A percentile compares a stretch with the other conserved stretches of the same genome.
Conservation (phyloP, 2,113 vertebrate species). For the Pogona vitticeps region DNA sequence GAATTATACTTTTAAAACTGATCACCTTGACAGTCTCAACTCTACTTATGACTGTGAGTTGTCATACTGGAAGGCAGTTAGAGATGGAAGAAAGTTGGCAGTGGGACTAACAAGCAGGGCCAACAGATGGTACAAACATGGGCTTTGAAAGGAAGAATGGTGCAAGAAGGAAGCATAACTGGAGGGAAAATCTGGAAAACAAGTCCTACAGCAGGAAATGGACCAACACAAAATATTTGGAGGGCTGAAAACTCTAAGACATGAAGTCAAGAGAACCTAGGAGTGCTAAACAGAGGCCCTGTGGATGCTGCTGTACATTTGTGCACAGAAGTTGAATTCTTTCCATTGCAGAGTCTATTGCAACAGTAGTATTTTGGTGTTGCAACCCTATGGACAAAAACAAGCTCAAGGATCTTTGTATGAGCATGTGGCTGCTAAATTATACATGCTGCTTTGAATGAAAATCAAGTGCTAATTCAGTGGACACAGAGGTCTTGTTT, state of each 20-base stretch:
- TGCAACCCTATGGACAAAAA: neutral
- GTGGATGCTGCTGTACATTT: neutral
- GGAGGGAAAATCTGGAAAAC: neutral
- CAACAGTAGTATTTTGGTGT: neutral
- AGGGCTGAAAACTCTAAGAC: neutral
- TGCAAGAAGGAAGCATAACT: neutral
- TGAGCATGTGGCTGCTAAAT: neutral
- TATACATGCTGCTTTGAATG: neutral
- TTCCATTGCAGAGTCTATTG: neutral
- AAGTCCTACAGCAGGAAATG: neutral
- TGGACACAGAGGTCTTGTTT: neutral
- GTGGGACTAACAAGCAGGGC: neutral
- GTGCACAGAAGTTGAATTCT: neutral
- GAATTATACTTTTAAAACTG: too few species aligned
- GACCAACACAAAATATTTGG: neutral
- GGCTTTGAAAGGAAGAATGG: neutral
- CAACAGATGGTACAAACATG: neutral
- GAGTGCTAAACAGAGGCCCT: neutral
- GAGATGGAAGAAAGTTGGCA: neutral
- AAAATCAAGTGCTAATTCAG: neutral
- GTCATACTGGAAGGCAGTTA: neutral
- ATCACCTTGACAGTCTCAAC: too few species aligned
- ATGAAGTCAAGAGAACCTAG: neutral
- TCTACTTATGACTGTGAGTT: neutral
- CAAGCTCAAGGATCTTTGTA: neutral